These are phyloP conservation scores for Oophaga pumilio DNA, from an alignment of 2,113 vertebrate species.

Conservation along the genomic window DNA sequence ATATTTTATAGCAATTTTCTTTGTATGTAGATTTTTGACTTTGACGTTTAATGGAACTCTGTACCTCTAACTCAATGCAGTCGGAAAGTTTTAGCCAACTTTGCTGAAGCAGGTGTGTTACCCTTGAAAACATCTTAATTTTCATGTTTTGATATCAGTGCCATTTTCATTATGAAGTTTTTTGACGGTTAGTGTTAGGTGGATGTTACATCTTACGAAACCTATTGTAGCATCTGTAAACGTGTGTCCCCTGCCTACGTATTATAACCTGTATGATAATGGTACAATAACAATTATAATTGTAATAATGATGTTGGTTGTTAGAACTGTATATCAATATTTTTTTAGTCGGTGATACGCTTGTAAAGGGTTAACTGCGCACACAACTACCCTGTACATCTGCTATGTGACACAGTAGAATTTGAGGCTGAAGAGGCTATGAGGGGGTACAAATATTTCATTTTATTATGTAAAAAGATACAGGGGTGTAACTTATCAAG, in stretches of 20 bases:
- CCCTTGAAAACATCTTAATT: not conserved
- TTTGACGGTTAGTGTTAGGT: not conserved
- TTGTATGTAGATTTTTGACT: not conserved
- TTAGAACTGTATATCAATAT: too few relatives aligned
- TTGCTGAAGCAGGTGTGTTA: not conserved
- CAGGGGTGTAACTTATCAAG: too few relatives aligned
- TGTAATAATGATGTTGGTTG: too few relatives aligned
- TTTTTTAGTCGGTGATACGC: not conserved
- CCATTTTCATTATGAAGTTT: not conserved
- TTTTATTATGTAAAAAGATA: not conserved
- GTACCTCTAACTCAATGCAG: not conserved
- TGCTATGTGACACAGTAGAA: not conserved
- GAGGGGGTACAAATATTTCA: not conserved
- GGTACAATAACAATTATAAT: not conserved
- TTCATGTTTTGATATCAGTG: not conserved
- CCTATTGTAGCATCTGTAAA: not conserved
- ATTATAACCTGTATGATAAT: not conserved
- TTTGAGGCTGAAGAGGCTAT: not conserved
- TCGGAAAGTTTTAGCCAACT: not conserved
- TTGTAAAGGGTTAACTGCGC: not conserved
- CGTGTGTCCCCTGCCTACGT: not conserved
- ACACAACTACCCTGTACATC: not conserved
- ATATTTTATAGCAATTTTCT: not conserved
- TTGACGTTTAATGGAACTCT: not conserved
- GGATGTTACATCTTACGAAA: not conserved